Conservation (phyloP, 2,113 vertebrate species). For the Accipiter cooperii region DNA sequence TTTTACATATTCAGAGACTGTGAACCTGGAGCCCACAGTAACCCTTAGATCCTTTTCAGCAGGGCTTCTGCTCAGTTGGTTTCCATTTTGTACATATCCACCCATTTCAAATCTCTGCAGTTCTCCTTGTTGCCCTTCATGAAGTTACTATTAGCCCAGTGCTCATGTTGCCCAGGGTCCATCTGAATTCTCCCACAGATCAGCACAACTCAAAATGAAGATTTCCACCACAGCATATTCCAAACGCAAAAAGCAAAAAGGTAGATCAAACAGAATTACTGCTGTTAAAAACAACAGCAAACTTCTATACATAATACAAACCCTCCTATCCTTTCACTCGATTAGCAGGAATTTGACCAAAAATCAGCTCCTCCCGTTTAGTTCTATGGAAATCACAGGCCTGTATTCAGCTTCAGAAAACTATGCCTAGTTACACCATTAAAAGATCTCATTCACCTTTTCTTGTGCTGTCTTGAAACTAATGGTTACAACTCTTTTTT, state of each 20-base stretch:
- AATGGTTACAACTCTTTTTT: not conserved
- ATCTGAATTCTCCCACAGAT: not conserved
- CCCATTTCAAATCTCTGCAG: not conserved
- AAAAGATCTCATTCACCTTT: not conserved
- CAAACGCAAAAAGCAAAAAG: not conserved
- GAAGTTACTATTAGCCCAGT: not conserved
- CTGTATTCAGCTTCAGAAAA: not conserved
- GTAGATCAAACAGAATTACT: not conserved
- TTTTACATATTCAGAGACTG: not conserved
- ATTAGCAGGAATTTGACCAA: not conserved
- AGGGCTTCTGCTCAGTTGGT: not conserved
- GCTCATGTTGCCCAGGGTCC: not conserved
- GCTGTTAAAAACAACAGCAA: not conserved
- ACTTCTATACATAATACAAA: not conserved
- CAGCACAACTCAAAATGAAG: not conserved
- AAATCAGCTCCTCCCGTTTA: not conserved
- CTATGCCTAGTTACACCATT: not conserved
- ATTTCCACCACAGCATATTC: not conserved
- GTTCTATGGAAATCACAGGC: accelerated
- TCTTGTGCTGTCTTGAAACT: not conserved
- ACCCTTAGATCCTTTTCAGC: not conserved
- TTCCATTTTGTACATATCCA: not conserved
- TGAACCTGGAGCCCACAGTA: not conserved
- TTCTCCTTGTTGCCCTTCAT: not conserved
- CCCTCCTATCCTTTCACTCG: not conserved